phyloP scores from a whole-genome alignment of 37 sponge, comb jelly and placozoan genomes.

The Petrosia ficiformis region DNA sequence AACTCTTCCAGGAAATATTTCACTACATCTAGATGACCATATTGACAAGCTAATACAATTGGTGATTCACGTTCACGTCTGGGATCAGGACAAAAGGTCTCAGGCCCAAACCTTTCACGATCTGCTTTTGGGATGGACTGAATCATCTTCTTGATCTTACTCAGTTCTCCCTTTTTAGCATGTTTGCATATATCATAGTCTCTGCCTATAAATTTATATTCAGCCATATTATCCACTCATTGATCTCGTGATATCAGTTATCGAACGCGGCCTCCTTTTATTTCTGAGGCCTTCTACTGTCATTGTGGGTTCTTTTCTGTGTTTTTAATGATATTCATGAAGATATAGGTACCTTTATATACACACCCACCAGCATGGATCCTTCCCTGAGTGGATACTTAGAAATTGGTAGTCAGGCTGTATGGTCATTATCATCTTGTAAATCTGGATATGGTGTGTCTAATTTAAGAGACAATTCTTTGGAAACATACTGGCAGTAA shows the following conservation, averaged over 20 bases:
- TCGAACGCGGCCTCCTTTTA: no score
- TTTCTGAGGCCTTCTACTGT: no score
- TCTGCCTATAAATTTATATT: no score
- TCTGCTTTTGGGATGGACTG: background rate
- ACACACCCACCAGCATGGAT: no score
- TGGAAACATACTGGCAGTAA: slow-evolving; percentile 96
- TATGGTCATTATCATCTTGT: slow-evolving; percentile 97
- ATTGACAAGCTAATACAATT: slow-evolving; percentile 62
- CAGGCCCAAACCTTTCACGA: slow-evolving; percentile 12
- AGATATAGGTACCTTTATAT: no score
- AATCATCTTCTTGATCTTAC: background rate
- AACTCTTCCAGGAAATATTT: slow-evolving; percentile 50
- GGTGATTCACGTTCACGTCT: slow-evolving; percentile 41
- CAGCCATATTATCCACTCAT: no score
- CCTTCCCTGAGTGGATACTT: slow-evolving; percentile 10
- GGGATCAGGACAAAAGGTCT: slow-evolving; percentile 55
- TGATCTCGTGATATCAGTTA: no score
- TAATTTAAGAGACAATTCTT: slow-evolving; percentile 76
- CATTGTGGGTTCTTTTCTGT: no score
- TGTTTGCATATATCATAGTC: no score
- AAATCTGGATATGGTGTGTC: slow-evolving; percentile 93
- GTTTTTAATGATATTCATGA: no score
- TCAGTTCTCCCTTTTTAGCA: background rate
- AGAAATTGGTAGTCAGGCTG: slow-evolving; percentile 77
- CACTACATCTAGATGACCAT: slow-evolving; percentile 48